Percentiles rank a stretch among this genome's conserved stretches.
Evolutionary conservation across 2,888 invertebrate species (phyloP).

Genomic region (Charanyca ferruginea): DNA sequence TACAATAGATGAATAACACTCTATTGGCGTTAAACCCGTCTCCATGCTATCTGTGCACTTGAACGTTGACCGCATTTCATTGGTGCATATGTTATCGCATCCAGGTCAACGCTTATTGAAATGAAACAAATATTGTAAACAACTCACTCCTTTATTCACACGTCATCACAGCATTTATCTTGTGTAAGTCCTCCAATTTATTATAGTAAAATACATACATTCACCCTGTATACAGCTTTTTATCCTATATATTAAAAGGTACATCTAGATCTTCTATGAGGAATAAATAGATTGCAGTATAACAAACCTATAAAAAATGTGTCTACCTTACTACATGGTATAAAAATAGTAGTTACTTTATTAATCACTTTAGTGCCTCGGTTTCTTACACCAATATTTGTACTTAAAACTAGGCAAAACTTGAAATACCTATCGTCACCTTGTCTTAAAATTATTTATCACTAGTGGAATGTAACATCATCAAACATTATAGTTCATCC

Average conservation of each 20-base stretch:
- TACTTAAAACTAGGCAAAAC: conserved; percentile 69
- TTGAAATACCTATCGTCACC: conserved; percentile 74
- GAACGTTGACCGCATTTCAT: conserved; percentile 35
- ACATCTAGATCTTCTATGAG: conserved; percentile 52
- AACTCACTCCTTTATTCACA: conserved; percentile 76
- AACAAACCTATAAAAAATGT: conserved; percentile 49
- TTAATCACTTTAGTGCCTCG: conserved; percentile 56
- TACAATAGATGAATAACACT: not conserved
- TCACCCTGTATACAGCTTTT: conserved; percentile 54
- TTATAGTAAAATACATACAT: conserved; percentile 44
- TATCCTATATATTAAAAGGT: conserved; percentile 35
- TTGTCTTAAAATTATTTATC: conserved; percentile 67
- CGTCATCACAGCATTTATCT: conserved; percentile 69
- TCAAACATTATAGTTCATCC: conserved; percentile 53
- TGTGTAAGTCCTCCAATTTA: conserved; percentile 36
- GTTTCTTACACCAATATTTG: conserved; percentile 60
- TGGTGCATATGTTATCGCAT: conserved; percentile 1
- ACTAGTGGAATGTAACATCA: conserved; percentile 71
- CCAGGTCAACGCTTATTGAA: conserved; percentile 42
- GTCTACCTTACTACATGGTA: conserved; percentile 42
- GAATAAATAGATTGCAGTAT: conserved; percentile 61
- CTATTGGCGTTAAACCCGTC: conserved; percentile 1
- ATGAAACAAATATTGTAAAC: conserved; percentile 71
- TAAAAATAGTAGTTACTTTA: conserved; percentile 59
- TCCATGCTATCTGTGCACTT: conserved; percentile 27